A percentile compares a stretch with the other conserved stretches of the same genome.
phyloP scores from a whole-genome alignment of 1,140 invertebrate species.

The Luehdorfia chinensis region DNA sequence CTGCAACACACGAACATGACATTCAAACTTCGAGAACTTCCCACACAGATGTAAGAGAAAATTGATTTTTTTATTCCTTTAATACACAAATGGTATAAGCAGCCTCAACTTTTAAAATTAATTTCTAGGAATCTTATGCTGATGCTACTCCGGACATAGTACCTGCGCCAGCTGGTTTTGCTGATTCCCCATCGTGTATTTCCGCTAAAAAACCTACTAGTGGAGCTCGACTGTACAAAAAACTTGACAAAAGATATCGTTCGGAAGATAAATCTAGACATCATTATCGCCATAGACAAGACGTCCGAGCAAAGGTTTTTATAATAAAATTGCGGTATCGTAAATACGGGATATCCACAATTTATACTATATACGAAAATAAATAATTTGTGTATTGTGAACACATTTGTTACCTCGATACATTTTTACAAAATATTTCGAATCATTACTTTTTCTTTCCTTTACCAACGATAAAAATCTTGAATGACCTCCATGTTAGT shows the following conservation, averaged over 20 bases:
- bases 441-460: too few relatives aligned
- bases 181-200: conserved; percentile 85
- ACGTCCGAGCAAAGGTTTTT: conserved; percentile 84
- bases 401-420: too few relatives aligned
- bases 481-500: too few relatives aligned
- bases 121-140: conserved; percentile 64
- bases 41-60: conserved; percentile 65
- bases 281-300: conserved; percentile 81
- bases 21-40: conserved; percentile 70
- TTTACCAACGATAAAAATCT: too few relatives aligned
- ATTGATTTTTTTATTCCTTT: conserved; percentile 3
- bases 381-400: too few relatives aligned
- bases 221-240: conserved; percentile 84
- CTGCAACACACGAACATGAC: conserved; percentile 68
- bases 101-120: too few relatives aligned
- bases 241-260: conserved; percentile 87
- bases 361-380: too few relatives aligned
- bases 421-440: too few relatives aligned
- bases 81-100: too few relatives aligned
- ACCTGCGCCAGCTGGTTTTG: conserved; percentile 90
- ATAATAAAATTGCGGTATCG: too few relatives aligned
- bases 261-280: conserved; percentile 87
- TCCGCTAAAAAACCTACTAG: conserved; percentile 59
- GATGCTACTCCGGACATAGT: conserved; percentile 86
- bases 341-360: too few relatives aligned